Evolutionary conservation across 2,113 vertebrate genomes (phyloP).

Genomic region (Dryoscopus gambensis): DNA sequence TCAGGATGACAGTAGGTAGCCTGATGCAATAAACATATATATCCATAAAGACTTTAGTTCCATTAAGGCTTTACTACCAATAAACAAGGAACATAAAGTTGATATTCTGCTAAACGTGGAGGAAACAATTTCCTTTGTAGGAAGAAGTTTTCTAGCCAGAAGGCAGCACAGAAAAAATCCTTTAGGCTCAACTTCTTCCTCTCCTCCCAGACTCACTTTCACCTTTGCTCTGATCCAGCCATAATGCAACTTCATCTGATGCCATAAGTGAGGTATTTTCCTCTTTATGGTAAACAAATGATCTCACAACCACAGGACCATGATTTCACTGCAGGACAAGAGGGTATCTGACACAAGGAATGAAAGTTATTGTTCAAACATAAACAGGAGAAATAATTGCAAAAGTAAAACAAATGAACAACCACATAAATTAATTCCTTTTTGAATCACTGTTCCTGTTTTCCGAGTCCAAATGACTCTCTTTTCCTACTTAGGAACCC

Average conservation of each 20-base stretch:
- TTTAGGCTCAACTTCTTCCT: background rate
- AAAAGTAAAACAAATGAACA: constrained; percentile 37
- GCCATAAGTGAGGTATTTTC: background rate
- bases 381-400: constrained; percentile 17
- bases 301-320: background rate
- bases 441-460: constrained; percentile 25
- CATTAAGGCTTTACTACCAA: background rate
- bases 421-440: constrained; percentile 43
- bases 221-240: background rate
- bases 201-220: background rate
- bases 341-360: background rate
- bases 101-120: background rate
- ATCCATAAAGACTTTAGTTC: background rate
- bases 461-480: constrained; percentile 23
- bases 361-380: background rate
- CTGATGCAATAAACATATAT: background rate
- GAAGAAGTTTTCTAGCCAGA: background rate
- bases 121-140: background rate
- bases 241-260: background rate
- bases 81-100: background rate
- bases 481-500: constrained; percentile 40
- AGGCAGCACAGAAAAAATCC: background rate
- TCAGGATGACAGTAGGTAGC: background rate
- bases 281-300: background rate
- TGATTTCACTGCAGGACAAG: background rate